Evolutionary conservation across 2,888 invertebrate genomes (phyloP).

Genomic region (Oscheius onirici): DNA sequence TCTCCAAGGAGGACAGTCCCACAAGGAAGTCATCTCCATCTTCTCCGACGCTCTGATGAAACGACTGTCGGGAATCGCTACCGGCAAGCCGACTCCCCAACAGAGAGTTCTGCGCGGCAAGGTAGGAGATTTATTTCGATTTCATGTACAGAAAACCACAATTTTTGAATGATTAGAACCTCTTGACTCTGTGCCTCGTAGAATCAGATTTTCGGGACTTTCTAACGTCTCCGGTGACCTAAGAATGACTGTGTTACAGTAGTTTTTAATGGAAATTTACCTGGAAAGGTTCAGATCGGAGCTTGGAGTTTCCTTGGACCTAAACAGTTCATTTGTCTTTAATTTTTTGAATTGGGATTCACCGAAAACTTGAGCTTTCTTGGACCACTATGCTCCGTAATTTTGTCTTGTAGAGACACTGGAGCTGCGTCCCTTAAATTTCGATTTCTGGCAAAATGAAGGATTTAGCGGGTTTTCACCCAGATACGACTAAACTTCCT

Average conservation of each 20-base stretch:
- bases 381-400: background rate
- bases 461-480: background rate
- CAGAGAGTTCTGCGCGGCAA: constrained; percentile 16
- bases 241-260: background rate
- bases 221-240: background rate
- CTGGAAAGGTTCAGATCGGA: background rate
- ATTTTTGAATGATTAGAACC: background rate
- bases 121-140: constrained; percentile 4
- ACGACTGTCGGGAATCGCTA: constrained; percentile 38
- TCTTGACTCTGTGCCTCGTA: background rate
- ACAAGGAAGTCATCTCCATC: constrained; percentile 32
- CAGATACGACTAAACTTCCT: background rate
- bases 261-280: background rate
- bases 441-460: background rate
- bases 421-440: background rate
- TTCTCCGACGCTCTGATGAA: constrained; percentile 46
- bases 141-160: background rate
- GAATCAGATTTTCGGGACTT: background rate
- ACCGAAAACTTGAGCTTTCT: background rate
- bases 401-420: background rate
- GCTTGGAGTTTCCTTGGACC: background rate
- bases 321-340: background rate
- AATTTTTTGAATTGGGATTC: background rate
- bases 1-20: background rate
- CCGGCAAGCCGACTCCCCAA: constrained; percentile 35